Percentiles rank a stretch among this genome's conserved stretches.
These are phyloP conservation scores for Mimas tiliae DNA, from an alignment of 2,888 invertebrate species.

Conservation along the genomic window DNA sequence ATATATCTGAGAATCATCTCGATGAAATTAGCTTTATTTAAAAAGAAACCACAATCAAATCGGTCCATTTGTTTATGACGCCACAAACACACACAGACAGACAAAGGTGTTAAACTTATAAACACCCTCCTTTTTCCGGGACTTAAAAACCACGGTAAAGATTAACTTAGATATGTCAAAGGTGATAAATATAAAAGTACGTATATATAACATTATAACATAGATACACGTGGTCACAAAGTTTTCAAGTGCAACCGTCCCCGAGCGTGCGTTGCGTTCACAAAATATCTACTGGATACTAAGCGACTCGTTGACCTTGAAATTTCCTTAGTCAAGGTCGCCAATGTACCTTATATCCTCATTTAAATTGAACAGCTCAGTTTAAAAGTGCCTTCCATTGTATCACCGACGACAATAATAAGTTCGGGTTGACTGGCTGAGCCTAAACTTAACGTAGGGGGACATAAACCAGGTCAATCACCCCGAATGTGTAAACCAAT, in stretches of 20 bases:
- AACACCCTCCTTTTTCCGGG: no score
- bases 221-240: constrained; percentile 41
- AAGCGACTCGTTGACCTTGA: constrained; percentile 64
- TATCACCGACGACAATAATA: constrained; percentile 66
- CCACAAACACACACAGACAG: no score
- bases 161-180: background rate
- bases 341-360: constrained; percentile 52
- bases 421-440: constrained; percentile 69
- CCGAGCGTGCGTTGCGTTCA: constrained; percentile 44
- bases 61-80: no score
- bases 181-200: background rate
- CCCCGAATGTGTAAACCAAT: constrained; percentile 70
- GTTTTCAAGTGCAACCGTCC: constrained; percentile 44
- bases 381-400: constrained; percentile 66
- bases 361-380: constrained; percentile 53
- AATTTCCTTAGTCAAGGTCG: constrained; percentile 72
- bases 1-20: no score
- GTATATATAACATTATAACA: background rate
- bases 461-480: constrained; percentile 69
- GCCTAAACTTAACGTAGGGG: constrained; percentile 58
- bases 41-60: no score
- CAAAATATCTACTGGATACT: constrained; percentile 41
- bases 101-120: no score
- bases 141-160: no score
- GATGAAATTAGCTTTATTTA: no score